Percentiles rank a stretch among this genome's conserved stretches.
Conservation (phyloP, 2,113 vertebrate genomes). For the Heterotilapia buettikoferi region DNA sequence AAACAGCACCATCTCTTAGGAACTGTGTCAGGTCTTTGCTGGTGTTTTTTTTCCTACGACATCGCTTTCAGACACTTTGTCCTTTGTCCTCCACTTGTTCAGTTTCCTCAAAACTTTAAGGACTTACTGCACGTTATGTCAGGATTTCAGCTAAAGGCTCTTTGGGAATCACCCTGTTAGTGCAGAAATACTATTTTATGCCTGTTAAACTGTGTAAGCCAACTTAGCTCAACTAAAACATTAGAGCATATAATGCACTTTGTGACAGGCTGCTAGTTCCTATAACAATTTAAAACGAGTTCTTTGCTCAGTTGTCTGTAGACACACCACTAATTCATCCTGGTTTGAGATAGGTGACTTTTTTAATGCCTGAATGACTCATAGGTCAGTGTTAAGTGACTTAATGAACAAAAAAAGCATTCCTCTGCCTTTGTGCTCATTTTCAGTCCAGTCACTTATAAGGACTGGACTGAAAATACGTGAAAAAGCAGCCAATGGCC, state of each 20-base stretch:
- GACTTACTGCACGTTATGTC: background rate
- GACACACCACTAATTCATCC: background rate
- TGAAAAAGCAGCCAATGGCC: background rate
- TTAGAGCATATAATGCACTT: background rate
- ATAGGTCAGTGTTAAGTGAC: background rate
- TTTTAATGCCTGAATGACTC: background rate
- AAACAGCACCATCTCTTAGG: background rate
- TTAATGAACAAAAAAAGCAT: background rate
- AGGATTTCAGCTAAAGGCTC: background rate
- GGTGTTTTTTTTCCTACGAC: background rate
- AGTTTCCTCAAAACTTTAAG: background rate
- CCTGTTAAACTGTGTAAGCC: background rate
- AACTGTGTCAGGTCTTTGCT: background rate
- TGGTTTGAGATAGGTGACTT: background rate
- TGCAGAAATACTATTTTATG: background rate
- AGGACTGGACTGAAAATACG: background rate
- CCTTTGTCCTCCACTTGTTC: background rate
- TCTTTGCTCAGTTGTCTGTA: background rate
- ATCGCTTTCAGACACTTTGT: background rate
- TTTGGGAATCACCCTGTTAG: background rate
- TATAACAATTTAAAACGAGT: background rate
- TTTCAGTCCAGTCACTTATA: background rate
- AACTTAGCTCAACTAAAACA: background rate
- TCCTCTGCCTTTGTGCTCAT: background rate
- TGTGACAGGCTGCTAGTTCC: background rate